Base-by-base conservation (phyloP, 2,113 vertebrate genomes). In the Chrysochloris asiatica region DNA sequence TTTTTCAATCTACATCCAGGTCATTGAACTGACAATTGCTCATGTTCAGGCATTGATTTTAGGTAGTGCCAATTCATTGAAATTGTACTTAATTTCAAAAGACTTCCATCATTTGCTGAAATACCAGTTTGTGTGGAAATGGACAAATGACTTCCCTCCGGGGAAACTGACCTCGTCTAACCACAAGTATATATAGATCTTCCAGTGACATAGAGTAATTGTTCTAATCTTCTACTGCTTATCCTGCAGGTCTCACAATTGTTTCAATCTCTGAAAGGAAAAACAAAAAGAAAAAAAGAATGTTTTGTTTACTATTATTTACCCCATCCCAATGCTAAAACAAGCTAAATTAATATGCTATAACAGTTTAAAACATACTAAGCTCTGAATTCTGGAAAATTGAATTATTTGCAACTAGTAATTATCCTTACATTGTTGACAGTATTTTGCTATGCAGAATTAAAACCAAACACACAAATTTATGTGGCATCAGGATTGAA, bases 1-100 rank as follows among this genome's bases (percentile, higher is more conserved):
- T 56, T 89, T 90, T 92, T 91, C 92, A 56, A 0, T 86, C 72
- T 94, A 85, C 65, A 83, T 93, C 63, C 33, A 69, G 94, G 96
- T 48, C 36, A 92, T 73, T 86, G 80, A 87, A 81, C 83, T 65
- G 76, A 43, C 94, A 90, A 92, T 94, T 94, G 80, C 54, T 95
- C 89, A 36, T 95, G 93, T 89, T 95, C 77, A 85, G 81, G 69
- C 61, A 96, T 95, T 89, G 95, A 95, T 92, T 96, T 96, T 86
- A 76, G 63, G 80, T 87, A 95, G 89, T 17, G 67, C 50, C 90
- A 92, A 95, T 95, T 94, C 93, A 93, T 89, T 95, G 73, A 93
- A 93, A 96, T 95, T 95, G 80, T 91, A 85, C 81, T 92, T 93
- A 90, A 95, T 95, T 96, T 94, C 86, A 90, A 76, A 95, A 86